Conservation (phyloP, 2,888 invertebrate genomes). For the Thymelicus acteon region DNA sequence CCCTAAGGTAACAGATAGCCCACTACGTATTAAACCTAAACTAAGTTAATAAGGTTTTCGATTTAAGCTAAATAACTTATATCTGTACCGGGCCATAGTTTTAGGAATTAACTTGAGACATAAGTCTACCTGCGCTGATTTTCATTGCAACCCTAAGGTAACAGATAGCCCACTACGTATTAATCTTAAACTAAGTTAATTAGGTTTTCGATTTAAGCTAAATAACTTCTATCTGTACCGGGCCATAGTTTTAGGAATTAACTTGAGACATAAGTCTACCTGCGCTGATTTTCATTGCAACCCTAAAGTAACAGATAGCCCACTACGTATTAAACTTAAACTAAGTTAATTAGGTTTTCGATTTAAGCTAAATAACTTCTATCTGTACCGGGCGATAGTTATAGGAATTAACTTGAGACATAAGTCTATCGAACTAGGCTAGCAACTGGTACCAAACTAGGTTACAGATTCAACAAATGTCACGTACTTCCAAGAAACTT, state of each 20-base stretch:
- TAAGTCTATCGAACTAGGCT: constrained; percentile 6
- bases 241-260: not conserved
- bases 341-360: not conserved
- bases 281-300: not conserved
- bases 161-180: not conserved
- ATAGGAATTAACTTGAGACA: constrained; percentile 12
- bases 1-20: not conserved
- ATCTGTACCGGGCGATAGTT: not conserved
- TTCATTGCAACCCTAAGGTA: not conserved
- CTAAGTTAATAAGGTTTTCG: not conserved
- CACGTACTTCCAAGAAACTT: constrained; percentile 7
- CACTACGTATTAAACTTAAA: not conserved
- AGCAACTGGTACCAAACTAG: constrained; percentile 13
- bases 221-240: not conserved
- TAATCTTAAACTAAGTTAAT: not conserved
- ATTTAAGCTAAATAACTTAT: not conserved
- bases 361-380: not conserved
- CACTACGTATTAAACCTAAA: not conserved
- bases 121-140: not conserved
- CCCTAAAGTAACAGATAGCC: not conserved
- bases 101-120: constrained; percentile 15
- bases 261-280: constrained; percentile 9
- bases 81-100: not conserved
- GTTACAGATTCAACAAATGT: constrained; percentile 15
- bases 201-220: not conserved